A percentile compares a stretch with the other conserved stretches of the same genome.
Conservation (phyloP, 2,797 vertebrate species). For the Schizopygopsis malacanthus region DNA sequence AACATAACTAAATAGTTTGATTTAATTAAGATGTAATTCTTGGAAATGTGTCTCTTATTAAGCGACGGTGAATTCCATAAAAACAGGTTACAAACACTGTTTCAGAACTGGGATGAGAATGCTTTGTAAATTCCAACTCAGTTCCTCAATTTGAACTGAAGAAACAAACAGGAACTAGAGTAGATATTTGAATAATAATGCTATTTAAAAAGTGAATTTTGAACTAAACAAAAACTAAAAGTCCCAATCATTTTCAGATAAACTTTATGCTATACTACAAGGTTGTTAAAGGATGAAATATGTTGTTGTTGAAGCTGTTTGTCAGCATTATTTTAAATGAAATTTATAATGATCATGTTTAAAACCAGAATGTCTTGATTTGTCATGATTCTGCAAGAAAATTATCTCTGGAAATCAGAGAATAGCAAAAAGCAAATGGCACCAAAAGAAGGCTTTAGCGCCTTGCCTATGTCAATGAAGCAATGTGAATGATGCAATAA, state of each 20-base stretch:
- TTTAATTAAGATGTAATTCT: not conserved
- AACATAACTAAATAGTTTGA: not conserved
- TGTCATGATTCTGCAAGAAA: not conserved
- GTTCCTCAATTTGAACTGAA: not conserved
- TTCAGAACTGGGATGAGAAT: not conserved
- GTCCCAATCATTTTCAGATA: not conserved
- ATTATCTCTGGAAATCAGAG: not conserved
- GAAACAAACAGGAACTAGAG: not conserved
- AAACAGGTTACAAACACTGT: not conserved
- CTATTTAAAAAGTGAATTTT: too few species aligned
- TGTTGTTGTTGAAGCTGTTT: not conserved
- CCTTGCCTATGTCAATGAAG: not conserved
- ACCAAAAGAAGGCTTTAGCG: not conserved
- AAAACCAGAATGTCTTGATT: not conserved
- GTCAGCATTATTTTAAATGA: not conserved
- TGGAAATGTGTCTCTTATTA: not conserved
- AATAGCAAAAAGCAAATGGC: not conserved
- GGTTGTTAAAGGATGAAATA: not conserved
- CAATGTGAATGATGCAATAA: too few species aligned
- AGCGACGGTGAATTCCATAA: not conserved
- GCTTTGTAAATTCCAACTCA: not conserved
- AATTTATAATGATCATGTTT: not conserved
- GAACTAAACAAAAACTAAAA: not conserved
- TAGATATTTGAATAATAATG: not conserved
- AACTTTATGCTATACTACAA: not conserved